Evolutionary conservation across 2,797 vertebrate species (phyloP), one percentile per base, ranked within the genome.

Genomic region (Xerus rutilus): DNA sequence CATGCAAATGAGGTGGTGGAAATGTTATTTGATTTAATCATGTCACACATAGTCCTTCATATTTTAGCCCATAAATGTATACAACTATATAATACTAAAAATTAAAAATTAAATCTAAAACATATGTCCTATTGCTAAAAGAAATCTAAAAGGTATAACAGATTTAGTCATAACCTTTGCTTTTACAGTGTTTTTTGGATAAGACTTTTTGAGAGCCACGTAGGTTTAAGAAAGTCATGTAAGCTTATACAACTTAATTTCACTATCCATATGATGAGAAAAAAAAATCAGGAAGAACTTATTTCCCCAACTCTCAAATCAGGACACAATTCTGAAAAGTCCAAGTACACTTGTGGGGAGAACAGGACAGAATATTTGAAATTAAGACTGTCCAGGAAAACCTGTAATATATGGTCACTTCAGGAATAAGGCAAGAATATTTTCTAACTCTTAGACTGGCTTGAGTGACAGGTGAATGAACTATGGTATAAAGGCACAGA

Each of bases 401-500:
- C 69, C 52, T 8, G 21, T 92, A 91, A 93, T 94, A 92, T 92
- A 96, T 7, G 49, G 85, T 67, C 93, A 94, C 49, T 92, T n/a
- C 54, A 88, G 69, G 77, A 92, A 95, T 52, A 84, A 89, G 30
- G 88, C 52, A 52, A 73, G 70, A 92, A 79, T 32, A 95, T 91
- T 95, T 92, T 72, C 32, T 20, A 35, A 67, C 82, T 91, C 35
- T 5, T 6, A 85, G 85, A 94, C 74, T 74, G 65, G 77, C 76
- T 74, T 95, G 93, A 97, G 62, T 87, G 97, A 74, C 95, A 94
- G 43, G 67, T 95, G 93, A 92, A 89, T 96, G 95, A 98, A 84
- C 95, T 86, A 94, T 45, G 74, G 49, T 59, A 21, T 73, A 30
- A 89, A 96, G 94, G 86, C 91, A 91, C 65, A 12, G 35, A 79